Evolutionary conservation across 2,888 invertebrate genomes (phyloP).

Genomic region (Leptura quadrifasciata): DNA sequence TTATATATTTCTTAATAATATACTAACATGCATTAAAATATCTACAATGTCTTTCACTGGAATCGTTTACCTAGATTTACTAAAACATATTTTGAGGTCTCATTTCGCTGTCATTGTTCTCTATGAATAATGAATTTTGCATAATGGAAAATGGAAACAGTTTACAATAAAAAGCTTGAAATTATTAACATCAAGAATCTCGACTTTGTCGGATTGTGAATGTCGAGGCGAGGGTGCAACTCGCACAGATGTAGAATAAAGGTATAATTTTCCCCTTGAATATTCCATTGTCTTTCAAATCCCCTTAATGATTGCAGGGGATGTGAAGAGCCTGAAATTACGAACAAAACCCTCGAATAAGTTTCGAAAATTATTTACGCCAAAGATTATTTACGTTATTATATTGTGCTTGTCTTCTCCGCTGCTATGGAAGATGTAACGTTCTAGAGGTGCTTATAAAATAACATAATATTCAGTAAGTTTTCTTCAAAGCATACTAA

Average conservation of each 20-base stretch:
- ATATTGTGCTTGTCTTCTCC: constrained; percentile 15
- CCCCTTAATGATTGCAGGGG: constrained; percentile 69
- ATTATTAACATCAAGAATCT: constrained; percentile 43
- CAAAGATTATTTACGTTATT: constrained; percentile 58
- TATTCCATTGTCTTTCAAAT: constrained; percentile 71
- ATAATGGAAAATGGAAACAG: constrained; percentile 49
- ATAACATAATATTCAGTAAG: neutral
- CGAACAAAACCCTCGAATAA: constrained; percentile 60
- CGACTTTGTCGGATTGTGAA: constrained; percentile 47
- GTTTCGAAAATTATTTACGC: constrained; percentile 65
- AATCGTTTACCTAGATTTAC: neutral
- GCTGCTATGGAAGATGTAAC: neutral
- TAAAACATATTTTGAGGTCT: constrained; percentile 1
- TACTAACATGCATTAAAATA: neutral
- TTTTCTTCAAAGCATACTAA: too few species aligned
- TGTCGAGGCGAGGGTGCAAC: constrained; percentile 59
- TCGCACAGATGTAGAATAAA: constrained; percentile 69
- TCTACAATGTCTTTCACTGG: neutral
- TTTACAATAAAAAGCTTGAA: constrained; percentile 42
- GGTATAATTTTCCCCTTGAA: constrained; percentile 71
- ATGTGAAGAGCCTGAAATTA: constrained; percentile 60
- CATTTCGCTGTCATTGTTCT: constrained; percentile 7
- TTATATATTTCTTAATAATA: too few species aligned
- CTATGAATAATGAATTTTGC: constrained; percentile 33
- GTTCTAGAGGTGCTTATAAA: neutral